phyloP scores from a whole-genome alignment of 2,113 vertebrate species.

The Prunella fulvescens region DNA sequence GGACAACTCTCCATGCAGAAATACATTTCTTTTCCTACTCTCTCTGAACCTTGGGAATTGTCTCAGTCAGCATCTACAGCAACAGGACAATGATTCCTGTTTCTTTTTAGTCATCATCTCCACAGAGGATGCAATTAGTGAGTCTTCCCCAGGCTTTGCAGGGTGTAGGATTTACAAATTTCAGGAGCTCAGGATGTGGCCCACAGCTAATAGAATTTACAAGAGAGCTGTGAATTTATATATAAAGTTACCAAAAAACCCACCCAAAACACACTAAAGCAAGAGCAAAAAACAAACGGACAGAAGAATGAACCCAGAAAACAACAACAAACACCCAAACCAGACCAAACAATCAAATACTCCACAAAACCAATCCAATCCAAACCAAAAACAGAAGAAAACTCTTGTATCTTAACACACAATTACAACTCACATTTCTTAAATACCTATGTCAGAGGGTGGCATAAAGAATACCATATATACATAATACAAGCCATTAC shows the following conservation, averaged over 20 bases:
- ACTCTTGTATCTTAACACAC: neutral
- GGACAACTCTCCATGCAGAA: neutral
- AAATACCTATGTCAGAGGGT: neutral
- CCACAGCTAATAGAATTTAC: neutral
- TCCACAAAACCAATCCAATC: neutral
- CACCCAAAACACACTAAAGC: accelerated
- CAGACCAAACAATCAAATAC: accelerated
- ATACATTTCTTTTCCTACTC: neutral
- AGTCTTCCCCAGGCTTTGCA: neutral
- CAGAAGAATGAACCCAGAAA: neutral
- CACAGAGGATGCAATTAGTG: neutral
- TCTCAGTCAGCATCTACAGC: neutral
- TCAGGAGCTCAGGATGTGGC: neutral
- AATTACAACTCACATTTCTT: neutral
- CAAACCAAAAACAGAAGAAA: neutral
- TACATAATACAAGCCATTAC: neutral
- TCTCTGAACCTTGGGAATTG: neutral
- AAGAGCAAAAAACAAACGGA: accelerated
- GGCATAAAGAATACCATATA: neutral
- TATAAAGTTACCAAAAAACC: neutral
- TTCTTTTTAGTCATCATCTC: neutral
- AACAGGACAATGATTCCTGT: neutral
- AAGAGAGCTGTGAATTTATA: neutral
- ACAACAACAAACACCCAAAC: neutral
- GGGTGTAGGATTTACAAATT: neutral